Evolutionary conservation across 23 tunicate genomes (phyloP), one percentile per base, ranked within the genome.

Genomic region (Clavelina lepadiformis): DNA sequence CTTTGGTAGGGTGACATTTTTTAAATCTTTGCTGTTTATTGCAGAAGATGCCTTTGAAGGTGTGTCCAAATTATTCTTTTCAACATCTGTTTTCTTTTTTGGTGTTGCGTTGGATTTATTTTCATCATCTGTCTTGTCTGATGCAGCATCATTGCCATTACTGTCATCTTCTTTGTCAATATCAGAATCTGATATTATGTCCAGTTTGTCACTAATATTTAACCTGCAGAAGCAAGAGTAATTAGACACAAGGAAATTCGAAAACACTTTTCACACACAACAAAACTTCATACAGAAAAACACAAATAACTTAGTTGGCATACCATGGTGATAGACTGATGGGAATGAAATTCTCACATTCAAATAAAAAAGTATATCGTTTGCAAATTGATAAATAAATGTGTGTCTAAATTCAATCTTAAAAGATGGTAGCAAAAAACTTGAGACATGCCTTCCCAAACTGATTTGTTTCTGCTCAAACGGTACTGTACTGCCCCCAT

Each of bases 101-200:
- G 53, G 53, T 33, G 55, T 68, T 5, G 33, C 33, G 8, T 31
- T 36, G 19, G 65, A 26, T 23, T 56, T 67, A 0, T 19, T 30
- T 24, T 77, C 73, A 26, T 28, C 67, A 26, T 38, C 53, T 25
- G 61, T 35, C 2, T 59, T 44, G 33, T 30, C 63, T 24, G 22
- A 35, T 7, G 60, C 85, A 3, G 76, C 50, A 11, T 33, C 27
- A 19, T 52, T 52, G 5, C 73, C 66, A 0, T 52, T 53, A 11
- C 59, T 52, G n/a, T 84, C 93, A 31, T 76, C 76, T 24, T 70
- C 78, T 35, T 74, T 70, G 46, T 86, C 85, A 24, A 83, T 63
- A 59, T 86, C 95, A 22, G 95, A 86, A 55, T 78, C 95, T 31
- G 95, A 86, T 28, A 86, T 65, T n/a, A 86, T 72, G 53, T 86